These are phyloP conservation scores for Craseonycteris thonglongyai DNA, from an alignment of 2,113 vertebrate species.

Conservation along the genomic window DNA sequence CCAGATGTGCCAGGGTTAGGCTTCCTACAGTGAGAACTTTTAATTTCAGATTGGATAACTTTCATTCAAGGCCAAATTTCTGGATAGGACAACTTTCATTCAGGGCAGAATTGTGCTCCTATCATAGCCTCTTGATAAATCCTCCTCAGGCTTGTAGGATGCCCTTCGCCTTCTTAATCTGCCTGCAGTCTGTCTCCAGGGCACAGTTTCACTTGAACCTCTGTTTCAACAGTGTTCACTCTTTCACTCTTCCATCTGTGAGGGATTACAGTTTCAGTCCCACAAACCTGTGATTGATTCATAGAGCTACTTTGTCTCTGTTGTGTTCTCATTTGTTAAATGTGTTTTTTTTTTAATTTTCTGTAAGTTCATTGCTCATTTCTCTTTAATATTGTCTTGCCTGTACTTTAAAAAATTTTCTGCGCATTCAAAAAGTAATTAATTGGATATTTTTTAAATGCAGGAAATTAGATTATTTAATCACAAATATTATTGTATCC, in stretches of 20 bases:
- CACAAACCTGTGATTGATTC: neutral
- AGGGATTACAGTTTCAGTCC: neutral
- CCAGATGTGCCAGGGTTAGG: neutral
- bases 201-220: neutral
- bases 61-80: neutral
- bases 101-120: neutral
- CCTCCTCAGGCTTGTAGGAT: neutral
- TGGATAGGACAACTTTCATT: neutral
- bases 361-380: neutral
- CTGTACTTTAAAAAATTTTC: constrained; percentile 9
- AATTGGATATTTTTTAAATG: neutral
- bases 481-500: neutral
- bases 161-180: neutral
- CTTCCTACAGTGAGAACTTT: neutral
- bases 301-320: neutral
- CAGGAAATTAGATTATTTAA: constrained; percentile 7
- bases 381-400: neutral
- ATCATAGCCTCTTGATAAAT: neutral
- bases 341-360: neutral
- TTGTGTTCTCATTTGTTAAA: constrained; percentile 5
- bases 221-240: neutral
- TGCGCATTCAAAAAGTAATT: neutral
- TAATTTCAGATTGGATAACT: neutral
- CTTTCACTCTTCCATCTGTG: neutral
- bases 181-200: constrained; percentile 43